Evolutionary conservation across 2,888 invertebrate genomes (phyloP), one percentile per base, ranked within the genome.

Genomic region (Lithophane socia): DNA sequence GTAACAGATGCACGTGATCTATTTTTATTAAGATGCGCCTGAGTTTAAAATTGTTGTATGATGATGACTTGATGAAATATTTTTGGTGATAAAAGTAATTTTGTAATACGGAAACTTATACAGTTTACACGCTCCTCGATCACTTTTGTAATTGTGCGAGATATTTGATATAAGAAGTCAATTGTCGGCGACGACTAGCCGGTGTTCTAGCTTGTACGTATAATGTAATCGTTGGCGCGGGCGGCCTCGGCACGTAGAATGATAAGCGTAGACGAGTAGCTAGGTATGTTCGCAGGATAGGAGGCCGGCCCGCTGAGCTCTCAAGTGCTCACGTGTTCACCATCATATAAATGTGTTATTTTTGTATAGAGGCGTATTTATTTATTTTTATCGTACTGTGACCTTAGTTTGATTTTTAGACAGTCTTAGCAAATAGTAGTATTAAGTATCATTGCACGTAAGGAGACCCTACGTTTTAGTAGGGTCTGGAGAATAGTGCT

Each of bases 361-460:
- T 96, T 96, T 96, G 94, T 96, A 96, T 95, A 96, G 95, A 96
- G 93, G 94, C 94, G 95, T 96, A 96, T 95, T 95, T 96, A 96
- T 96, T 96, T 96, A 95, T 96, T 96, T 94, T 93, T 93, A 90
- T 92, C 91, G 89, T 93, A 93, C 89, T 90, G 93, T 92, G 93
- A 94, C 89, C 89, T 93, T 95, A 95, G 95, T 94, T 95, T 92
- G 89, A 91, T 92, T 93, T 90, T 89, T 94, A 94, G 94, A 91
- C 92, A 91, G 91, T 92, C 91, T 92, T 96, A 96, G 96, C 92
- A 87, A 96, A 95, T 95, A 94, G 88, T 96, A 95, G 95, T 88
- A 66, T 86, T 95, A 95, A 93, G 94, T 90, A 84, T 90, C 87
- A 92, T 91, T 93, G 96, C 96, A 96, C 95, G 94, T 94, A 94